phyloP scores from a whole-genome alignment of 1,140 invertebrate species.

The Trinorchestia longiramus region DNA sequence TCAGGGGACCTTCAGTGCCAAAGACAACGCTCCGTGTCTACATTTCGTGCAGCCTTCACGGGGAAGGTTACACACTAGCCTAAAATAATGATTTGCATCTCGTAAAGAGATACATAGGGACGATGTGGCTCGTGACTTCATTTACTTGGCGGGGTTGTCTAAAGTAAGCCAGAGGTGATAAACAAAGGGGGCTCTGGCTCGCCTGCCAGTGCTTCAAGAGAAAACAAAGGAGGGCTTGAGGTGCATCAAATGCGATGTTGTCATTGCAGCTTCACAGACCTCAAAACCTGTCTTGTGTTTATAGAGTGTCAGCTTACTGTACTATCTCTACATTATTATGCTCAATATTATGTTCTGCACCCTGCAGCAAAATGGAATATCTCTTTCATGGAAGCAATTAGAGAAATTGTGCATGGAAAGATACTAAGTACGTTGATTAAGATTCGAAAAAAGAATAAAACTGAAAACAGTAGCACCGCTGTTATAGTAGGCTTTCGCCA shows the following conservation, averaged over 20 bases:
- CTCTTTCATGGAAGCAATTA: not conserved
- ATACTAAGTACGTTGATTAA: not conserved
- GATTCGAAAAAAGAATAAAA: not conserved
- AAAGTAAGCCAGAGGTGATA: not conserved
- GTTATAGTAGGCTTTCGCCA: not conserved
- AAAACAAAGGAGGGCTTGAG: not conserved
- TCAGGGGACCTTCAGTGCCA: not conserved
- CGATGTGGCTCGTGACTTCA: not conserved
- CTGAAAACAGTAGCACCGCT: not conserved
- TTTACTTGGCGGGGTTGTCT: not conserved
- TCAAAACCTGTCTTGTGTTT: not conserved
- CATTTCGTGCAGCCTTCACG: not conserved
- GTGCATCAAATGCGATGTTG: not conserved
- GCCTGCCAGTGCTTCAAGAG: not conserved
- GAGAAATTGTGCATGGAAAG: not conserved
- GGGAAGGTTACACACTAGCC: not conserved
- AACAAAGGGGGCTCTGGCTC: not conserved
- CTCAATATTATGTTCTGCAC: no score
- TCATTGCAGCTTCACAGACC: not conserved
- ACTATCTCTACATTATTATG: not conserved
- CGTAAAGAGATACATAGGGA: not conserved
- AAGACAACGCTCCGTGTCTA: not conserved
- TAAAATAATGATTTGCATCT: constrained; percentile 3
- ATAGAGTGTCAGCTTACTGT: not conserved
- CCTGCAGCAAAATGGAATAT: no score